phyloP scores from a whole-genome alignment of 2,888 invertebrate genomes.

The Zonitis immaculata region DNA sequence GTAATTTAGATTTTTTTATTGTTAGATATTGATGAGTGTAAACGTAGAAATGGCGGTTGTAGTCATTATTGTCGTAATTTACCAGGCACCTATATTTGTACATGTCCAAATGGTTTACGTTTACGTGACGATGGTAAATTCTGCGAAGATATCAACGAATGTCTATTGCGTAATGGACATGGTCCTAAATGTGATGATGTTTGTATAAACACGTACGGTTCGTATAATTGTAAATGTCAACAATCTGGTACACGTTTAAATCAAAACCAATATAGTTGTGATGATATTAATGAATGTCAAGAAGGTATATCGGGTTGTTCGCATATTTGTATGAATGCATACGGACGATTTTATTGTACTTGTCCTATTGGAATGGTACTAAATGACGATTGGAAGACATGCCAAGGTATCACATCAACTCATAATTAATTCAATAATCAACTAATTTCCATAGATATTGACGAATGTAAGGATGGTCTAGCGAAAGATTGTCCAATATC shows the following conservation, averaged over 20 bases:
- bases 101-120: slow-evolving; percentile 52
- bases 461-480: slow-evolving; percentile 57
- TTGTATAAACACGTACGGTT: slow-evolving; percentile 55
- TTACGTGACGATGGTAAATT: slow-evolving; percentile 41
- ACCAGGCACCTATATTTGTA: slow-evolving; percentile 55
- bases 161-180: slow-evolving; percentile 56
- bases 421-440: too few species aligned
- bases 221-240: slow-evolving; percentile 57
- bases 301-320: slow-evolving; percentile 54
- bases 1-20: slow-evolving; percentile 4
- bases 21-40: slow-evolving; percentile 57
- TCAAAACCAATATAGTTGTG: slow-evolving; percentile 55
- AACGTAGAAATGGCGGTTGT: slow-evolving; percentile 53
- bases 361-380: slow-evolving; percentile 44
- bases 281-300: slow-evolving; percentile 52
- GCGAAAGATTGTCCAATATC: slow-evolving; percentile 44
- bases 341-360: slow-evolving; percentile 41
- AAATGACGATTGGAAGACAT: slow-evolving; percentile 42
- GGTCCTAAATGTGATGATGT: slow-evolving; percentile 61
- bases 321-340: slow-evolving; percentile 57
- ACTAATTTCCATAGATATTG: slow-evolving; percentile 52
- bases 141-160: slow-evolving; percentile 57
- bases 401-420: slow-evolving; percentile 33
- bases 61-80: slow-evolving; percentile 55
- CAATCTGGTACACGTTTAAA: slow-evolving; percentile 55